phyloP scores from a whole-genome alignment of 1,140 invertebrate species.

The Caenorhabditis remanei region DNA sequence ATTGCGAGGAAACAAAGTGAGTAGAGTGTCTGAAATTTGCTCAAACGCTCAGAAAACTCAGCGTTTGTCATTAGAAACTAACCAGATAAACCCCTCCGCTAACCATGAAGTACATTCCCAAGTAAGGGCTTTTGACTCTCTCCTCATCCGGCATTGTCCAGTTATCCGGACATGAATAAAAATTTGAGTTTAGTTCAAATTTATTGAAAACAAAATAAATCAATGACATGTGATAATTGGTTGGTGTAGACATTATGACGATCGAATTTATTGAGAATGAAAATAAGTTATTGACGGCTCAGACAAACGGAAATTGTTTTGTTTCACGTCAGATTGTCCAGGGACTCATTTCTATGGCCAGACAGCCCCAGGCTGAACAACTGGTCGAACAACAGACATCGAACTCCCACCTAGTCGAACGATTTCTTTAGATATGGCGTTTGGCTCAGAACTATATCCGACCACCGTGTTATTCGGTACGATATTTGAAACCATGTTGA shows the following conservation, averaged over 20 bases:
- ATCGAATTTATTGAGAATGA: not conserved
- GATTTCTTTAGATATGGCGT: not conserved
- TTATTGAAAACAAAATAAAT: not conserved
- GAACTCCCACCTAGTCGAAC: not conserved
- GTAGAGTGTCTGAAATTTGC: constrained; percentile 2
- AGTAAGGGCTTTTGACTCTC: not conserved
- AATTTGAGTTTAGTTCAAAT: not conserved
- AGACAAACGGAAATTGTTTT: too few relatives aligned
- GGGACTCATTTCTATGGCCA: too few relatives aligned
- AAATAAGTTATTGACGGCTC: not conserved
- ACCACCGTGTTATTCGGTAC: not conserved
- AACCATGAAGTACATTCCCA: not conserved
- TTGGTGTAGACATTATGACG: not conserved
- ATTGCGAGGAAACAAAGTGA: not conserved
- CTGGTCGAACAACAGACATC: too few relatives aligned
- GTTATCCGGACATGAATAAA: not conserved
- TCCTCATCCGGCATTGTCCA: not conserved
- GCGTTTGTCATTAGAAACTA: not conserved
- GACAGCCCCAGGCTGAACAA: too few relatives aligned
- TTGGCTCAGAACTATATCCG: not conserved
- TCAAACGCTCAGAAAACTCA: not conserved
- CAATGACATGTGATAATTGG: constrained; percentile 13
- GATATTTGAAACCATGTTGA: not conserved
- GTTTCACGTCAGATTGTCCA: too few relatives aligned
- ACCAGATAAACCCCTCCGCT: not conserved